These are phyloP conservation scores for Dolichoris vasculosae DNA, from an alignment of 1,140 invertebrate genomes.

Conservation along the genomic window DNA sequence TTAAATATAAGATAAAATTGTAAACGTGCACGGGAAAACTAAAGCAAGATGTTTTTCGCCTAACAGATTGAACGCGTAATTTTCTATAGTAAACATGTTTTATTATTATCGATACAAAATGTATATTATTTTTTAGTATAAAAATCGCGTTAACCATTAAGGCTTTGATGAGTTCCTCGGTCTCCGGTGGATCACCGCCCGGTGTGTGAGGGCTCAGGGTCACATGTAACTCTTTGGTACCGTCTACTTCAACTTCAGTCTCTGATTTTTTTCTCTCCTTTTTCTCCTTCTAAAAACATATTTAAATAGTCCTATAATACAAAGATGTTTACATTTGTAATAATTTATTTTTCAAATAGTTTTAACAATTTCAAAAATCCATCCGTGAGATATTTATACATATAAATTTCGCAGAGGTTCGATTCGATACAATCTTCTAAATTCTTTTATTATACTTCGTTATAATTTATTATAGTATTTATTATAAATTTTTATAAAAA, in stretches of 20 bases:
- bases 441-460: no score
- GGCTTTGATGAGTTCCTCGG: conserved; percentile 90
- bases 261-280: conserved; percentile 75
- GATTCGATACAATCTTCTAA: not conserved
- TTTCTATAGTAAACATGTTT: conserved; percentile 56
- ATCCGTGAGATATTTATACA: not conserved
- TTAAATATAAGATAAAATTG: not conserved
- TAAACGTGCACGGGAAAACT: conserved; percentile 25
- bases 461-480: not conserved
- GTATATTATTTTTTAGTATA: conserved; percentile 42
- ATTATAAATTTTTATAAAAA: not conserved
- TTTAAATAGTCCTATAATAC: not conserved
- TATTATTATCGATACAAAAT: conserved; percentile 36
- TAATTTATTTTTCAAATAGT: not conserved
- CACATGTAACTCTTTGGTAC: conserved; percentile 83
- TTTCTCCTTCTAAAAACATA: conserved; percentile 67
- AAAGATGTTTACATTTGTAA: not conserved
- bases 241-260: conserved; percentile 80
- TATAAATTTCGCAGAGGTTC: not conserved
- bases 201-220: conserved; percentile 85
- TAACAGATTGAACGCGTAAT: conserved; percentile 61
- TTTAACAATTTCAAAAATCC: not conserved
- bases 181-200: conserved; percentile 89
- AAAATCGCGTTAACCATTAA: conserved; percentile 75
- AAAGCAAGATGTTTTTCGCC: conserved; percentile 43